These are phyloP conservation scores for Periphyllus acericola DNA, from an alignment of 2,888 invertebrate genomes.

Conservation along the genomic window DNA sequence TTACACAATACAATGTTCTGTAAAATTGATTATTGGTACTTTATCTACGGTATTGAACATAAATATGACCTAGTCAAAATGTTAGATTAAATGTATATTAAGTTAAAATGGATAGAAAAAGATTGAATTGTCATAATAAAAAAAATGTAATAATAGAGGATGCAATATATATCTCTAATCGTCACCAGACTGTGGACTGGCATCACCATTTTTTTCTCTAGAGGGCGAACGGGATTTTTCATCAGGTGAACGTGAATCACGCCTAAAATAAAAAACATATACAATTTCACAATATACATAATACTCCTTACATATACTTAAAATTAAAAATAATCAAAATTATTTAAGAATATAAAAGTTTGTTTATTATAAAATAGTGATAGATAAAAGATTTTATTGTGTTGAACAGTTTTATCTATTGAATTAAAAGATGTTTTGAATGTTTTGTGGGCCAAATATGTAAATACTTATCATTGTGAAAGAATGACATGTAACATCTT, in stretches of 20 bases:
- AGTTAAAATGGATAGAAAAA: slow-evolving; percentile 59
- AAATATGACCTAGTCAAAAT: slow-evolving; percentile 48
- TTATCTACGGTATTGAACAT: slow-evolving; percentile 51
- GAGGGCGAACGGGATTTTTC: slow-evolving; percentile 70
- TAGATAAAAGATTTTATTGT: no score
- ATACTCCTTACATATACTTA: no score
- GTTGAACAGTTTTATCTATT: no score
- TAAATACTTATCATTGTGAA: no score
- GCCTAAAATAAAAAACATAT: slow-evolving; percentile 24
- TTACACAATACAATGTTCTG: slow-evolving; percentile 55
- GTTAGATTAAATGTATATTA: slow-evolving; percentile 53
- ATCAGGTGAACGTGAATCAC: slow-evolving; percentile 56
- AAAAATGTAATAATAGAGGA: slow-evolving; percentile 26
- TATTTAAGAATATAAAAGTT: no score
- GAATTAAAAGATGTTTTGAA: no score
- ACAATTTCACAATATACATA: neutral
- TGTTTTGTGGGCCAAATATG: no score
- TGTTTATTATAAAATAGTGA: no score
- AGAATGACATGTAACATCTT: no score
- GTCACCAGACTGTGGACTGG: slow-evolving; percentile 66
- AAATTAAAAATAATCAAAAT: no score
- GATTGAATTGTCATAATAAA: slow-evolving; percentile 43
- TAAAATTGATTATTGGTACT: slow-evolving; percentile 49
- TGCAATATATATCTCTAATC: slow-evolving; percentile 61
- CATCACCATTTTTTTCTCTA: slow-evolving; percentile 70